Evolutionary conservation across 2,113 vertebrate species (phyloP), one percentile per base, ranked within the genome.

Genomic region (Baryphthengus martii): DNA sequence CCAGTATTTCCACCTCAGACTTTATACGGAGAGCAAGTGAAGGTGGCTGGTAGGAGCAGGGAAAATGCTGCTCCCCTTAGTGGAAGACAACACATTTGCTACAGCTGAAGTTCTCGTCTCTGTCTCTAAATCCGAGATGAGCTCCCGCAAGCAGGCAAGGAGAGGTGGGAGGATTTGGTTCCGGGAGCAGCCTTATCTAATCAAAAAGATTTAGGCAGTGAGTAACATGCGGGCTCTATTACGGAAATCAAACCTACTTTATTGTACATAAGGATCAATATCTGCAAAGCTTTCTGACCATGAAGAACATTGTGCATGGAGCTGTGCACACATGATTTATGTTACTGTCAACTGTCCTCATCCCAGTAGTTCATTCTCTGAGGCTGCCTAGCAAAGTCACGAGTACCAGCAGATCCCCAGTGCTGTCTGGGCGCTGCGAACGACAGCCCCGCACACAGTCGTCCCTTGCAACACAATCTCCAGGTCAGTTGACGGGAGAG

Each of bases 231-330:
- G 44, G 29, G 61, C 24, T 56, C 2, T 28, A 18, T 29, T 40
- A 45, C 2, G 5, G 58, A 89, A 95, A 93, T 29, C 67, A 74
- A 75, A 55, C 45, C 52, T 24, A 8, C 17, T 28, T 81, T 42
- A 28, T 35, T 50, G 13, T 18, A 56, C 33, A 3, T 7, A 29
- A 62, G 65, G 61, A 93, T 96, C 44, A 2, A 95, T 88, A 47
- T 4, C 72, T 77, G 50, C 52, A 91, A 85, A 94, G 86, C 81
- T 91, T 77, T 53, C 71, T 92, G 89, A 94, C 88, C 94, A 31
- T 75, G 87, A 97, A 85, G 93, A 88, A 20, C 84, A 49, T 0
- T 11, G 50, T 14, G 59, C 85, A 37, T n/a, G 52, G 56, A 90
- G 42, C 90, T 71, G 35, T 73, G 78, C 73, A 75, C 71, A 31